Evolutionary conservation across 2,797 vertebrate species (phyloP).

Genomic region (Rhinatrema bivittatum): DNA sequence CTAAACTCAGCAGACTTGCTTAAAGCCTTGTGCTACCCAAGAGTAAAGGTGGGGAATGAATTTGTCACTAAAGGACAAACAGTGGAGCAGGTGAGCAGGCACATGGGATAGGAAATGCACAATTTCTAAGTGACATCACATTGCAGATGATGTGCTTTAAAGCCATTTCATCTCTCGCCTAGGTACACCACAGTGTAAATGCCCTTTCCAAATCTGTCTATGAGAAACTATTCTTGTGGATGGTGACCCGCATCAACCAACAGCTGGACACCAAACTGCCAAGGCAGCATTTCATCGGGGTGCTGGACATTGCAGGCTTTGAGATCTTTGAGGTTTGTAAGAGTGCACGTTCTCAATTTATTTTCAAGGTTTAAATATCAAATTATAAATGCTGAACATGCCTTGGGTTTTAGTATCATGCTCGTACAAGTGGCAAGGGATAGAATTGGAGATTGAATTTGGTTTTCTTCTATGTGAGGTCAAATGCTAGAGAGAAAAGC

Average conservation of each 20-base stretch:
- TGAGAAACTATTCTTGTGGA: slow-evolving; percentile 79
- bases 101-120: too few relatives aligned
- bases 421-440: too few relatives aligned
- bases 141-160: too few relatives aligned
- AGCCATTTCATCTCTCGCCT: too few relatives aligned
- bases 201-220: slow-evolving; percentile 74
- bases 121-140: too few relatives aligned
- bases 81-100: slow-evolving; percentile 64
- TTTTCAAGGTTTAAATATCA: slow-evolving; percentile 12
- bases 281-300: slow-evolving; percentile 68
- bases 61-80: slow-evolving; percentile 74
- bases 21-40: slow-evolving; percentile 77
- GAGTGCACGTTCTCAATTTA: neutral
- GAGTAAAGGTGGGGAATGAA: slow-evolving; percentile 77
- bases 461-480: too few relatives aligned
- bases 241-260: slow-evolving; percentile 72
- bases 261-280: slow-evolving; percentile 73
- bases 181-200: slow-evolving; percentile 71
- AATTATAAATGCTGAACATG: slow-evolving; percentile 40
- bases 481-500: too few relatives aligned
- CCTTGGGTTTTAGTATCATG: neutral
- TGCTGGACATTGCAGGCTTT: slow-evolving; percentile 78
- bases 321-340: slow-evolving; percentile 72
- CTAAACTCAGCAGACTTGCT: slow-evolving; percentile 80
- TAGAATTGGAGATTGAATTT: too few relatives aligned